Base-by-base conservation (phyloP, 1,140 invertebrate genomes). In the Drusus annulatus region DNA sequence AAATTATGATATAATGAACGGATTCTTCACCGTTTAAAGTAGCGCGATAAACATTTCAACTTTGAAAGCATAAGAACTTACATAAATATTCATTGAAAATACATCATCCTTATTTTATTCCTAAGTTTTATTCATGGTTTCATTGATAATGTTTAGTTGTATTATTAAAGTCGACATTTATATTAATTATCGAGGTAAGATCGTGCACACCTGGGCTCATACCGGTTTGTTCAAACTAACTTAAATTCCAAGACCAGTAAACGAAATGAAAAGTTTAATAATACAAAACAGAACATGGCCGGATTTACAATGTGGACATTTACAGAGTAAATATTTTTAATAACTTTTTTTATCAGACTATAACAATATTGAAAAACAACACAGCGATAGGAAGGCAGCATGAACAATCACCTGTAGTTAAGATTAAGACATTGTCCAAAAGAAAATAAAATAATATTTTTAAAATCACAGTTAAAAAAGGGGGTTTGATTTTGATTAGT, bases 211-310 rank as follows among this genome's bases (percentile, higher is more conserved):
- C 62, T 65, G 62, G 62, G 10, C n/a, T 16, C 2, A 65, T 65
- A 65, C 62, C 62, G 62, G 62, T 65, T 65, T 65, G 62, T 16
- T 25, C 28, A 65, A 65, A 45, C 62, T 60, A 23, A 60, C 17
- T 21, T 60, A 23, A 60, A 60, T 60, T 60, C 17, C 56, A 23
- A 15, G 56, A 60, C 17, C 56, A 21, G 17, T 21, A 60, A 60
- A 60, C 15, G 56, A 60, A 60, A 60, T 23, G 56, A 60, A 60
- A 60, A 60, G 56, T 60, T 60, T 21, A 60, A 60, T 60, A 60
- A 60, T 6, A 60, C 19, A 60, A 45, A 45, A 45, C 36, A 10
- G 36, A 56, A 56, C 54, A 7, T 23, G 23, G 56, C 23, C 4
- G 56, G 13, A 13, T 19, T 13, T 17, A 19, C 56, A 60, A 19